phyloP scores from a whole-genome alignment of 2,113 vertebrate genomes.

The Etheostoma cragini region DNA sequence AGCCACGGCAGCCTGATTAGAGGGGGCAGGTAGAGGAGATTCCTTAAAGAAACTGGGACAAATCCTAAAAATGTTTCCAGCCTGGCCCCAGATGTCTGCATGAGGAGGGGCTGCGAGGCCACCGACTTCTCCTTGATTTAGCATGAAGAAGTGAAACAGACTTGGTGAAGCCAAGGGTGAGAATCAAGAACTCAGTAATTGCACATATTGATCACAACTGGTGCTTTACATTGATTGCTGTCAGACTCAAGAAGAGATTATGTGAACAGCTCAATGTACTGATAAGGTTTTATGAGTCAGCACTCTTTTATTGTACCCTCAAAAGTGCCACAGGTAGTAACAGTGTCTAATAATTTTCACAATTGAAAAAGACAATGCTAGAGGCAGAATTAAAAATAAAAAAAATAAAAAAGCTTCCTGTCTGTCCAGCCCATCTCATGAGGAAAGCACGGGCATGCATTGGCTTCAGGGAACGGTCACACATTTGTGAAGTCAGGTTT shows the following conservation, averaged over 20 bases:
- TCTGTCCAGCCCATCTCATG: no score
- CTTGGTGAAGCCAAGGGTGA: background rate
- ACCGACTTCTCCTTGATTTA: conserved; percentile 47
- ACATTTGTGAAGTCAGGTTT: background rate
- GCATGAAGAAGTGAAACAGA: conserved; percentile 4
- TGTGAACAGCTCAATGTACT: background rate
- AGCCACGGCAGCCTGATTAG: conserved; percentile 47
- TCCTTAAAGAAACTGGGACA: conserved; percentile 64
- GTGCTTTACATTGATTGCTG: conserved; percentile 11
- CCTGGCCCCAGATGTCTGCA: conserved; percentile 43
- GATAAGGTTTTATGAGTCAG: background rate
- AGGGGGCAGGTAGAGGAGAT: conserved; percentile 43
- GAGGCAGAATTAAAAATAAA: no score
- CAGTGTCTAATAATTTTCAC: no score
- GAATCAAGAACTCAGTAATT: background rate
- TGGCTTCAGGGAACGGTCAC: no score
- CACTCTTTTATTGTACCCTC: background rate
- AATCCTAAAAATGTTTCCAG: conserved; percentile 35
- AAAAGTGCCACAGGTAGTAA: background rate
- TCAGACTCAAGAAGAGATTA: background rate
- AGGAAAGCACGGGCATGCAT: no score
- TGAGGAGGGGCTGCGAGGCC: conserved; percentile 23
- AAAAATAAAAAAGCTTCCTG: no score
- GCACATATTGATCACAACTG: background rate
- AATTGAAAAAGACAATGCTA: no score